Conservation (phyloP, 2,797 vertebrate genomes). For the Threskiornis aethiopicus region DNA sequence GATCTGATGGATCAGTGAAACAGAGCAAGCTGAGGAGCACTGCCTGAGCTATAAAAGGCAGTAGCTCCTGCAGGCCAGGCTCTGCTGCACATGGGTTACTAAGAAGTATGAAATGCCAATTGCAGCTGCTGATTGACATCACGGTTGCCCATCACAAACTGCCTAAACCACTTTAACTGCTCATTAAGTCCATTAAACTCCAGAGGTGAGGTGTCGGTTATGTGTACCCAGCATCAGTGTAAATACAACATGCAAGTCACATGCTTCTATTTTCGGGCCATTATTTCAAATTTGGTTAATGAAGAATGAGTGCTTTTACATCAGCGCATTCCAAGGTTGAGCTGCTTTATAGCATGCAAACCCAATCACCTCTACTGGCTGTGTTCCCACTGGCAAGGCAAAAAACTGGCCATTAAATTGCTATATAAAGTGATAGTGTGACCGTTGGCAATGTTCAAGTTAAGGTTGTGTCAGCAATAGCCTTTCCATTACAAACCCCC, state of each 20-base stretch:
- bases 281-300: constrained; percentile 56
- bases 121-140: constrained; percentile 12
- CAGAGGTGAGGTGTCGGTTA: background rate
- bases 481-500: constrained; percentile 29
- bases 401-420: constrained; percentile 50
- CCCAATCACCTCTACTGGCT: constrained; percentile 28
- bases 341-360: constrained; percentile 36
- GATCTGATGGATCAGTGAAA: background rate
- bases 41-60: background rate
- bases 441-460: constrained; percentile 34
- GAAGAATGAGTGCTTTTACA: constrained; percentile 33
- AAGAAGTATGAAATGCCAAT: background rate
- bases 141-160: background rate
- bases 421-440: constrained; percentile 50
- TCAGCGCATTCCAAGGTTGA: constrained; percentile 11
- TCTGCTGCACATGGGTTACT: background rate
- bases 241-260: constrained; percentile 28
- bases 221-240: background rate
- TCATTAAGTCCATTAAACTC: constrained; percentile 27
- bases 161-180: constrained; percentile 11
- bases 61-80: background rate
- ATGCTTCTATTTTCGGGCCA: constrained; percentile 32
- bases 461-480: constrained; percentile 59
- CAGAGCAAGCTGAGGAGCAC: background rate
- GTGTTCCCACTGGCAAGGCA: constrained; percentile 10